Percentiles rank a stretch among this genome's conserved stretches.
Evolutionary conservation across 2,797 vertebrate genomes (phyloP).

Genomic region (Neostethus bicornis): DNA sequence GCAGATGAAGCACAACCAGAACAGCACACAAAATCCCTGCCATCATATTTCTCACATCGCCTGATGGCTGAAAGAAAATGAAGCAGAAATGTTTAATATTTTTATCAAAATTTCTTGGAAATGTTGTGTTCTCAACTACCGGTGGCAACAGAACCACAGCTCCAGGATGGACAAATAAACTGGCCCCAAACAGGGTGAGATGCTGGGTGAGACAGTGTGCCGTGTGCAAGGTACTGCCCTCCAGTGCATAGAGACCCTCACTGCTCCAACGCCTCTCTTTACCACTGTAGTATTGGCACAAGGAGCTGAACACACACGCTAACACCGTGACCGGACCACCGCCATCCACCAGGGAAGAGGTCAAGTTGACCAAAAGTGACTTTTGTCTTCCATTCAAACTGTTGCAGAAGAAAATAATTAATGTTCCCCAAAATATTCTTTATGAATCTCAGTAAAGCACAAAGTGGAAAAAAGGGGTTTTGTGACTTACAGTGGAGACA

Average conservation of each 20-base stretch:
- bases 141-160: constrained; percentile 80
- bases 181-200: constrained; percentile 85
- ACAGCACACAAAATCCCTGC: constrained; percentile 76
- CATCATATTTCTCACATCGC: constrained; percentile 65
- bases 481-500: constrained; percentile 77
- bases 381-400: constrained; percentile 64
- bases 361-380: constrained; percentile 70
- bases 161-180: constrained; percentile 82
- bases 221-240: constrained; percentile 73
- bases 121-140: constrained; percentile 42
- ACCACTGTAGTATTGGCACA: constrained; percentile 80
- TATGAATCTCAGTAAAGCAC: neutral
- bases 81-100: neutral
- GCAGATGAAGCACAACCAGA: constrained; percentile 77
- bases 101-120: neutral
- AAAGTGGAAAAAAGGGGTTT: neutral
- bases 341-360: constrained; percentile 40
- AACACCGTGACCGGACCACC: constrained; percentile 53
- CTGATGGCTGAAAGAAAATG: constrained; percentile 58
- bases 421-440: neutral
- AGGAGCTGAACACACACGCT: constrained; percentile 78
- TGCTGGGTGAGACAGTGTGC: constrained; percentile 81
- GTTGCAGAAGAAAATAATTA: neutral
- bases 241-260: constrained; percentile 78
- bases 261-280: constrained; percentile 76